Conservation (phyloP, 2,888 invertebrate genomes). For the Clunio marinus region DNA sequence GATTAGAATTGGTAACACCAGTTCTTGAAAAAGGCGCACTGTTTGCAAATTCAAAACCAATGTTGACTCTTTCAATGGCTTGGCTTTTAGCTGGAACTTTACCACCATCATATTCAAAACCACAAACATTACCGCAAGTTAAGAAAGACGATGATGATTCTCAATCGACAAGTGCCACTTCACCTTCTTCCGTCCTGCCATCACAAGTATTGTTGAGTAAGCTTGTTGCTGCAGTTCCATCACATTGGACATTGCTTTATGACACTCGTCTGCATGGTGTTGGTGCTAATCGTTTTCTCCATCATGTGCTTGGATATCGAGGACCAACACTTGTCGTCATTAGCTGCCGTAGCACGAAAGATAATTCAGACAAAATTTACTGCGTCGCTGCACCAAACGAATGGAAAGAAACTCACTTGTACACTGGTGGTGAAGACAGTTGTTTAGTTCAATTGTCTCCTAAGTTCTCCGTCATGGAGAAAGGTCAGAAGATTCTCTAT, state of each 20-base stretch:
- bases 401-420: slow-evolving; percentile 81
- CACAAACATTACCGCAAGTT: slow-evolving; percentile 47
- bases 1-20: slow-evolving; percentile 71
- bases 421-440: slow-evolving; percentile 78
- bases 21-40: slow-evolving; percentile 60
- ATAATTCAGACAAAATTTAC: slow-evolving; percentile 58
- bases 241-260: slow-evolving; percentile 83
- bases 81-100: slow-evolving; percentile 67
- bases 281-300: slow-evolving; percentile 82
- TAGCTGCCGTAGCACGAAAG: slow-evolving; percentile 50
- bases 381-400: slow-evolving; percentile 73
- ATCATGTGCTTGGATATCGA: slow-evolving; percentile 68
- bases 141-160: slow-evolving; percentile 44
- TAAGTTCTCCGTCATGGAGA: slow-evolving; percentile 59
- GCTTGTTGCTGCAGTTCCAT: slow-evolving; percentile 63
- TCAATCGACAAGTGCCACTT: slow-evolving; percentile 42
- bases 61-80: slow-evolving; percentile 62
- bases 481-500: slow-evolving; percentile 73
- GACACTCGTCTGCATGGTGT: slow-evolving; percentile 78
- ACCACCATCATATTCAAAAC: slow-evolving; percentile 57
- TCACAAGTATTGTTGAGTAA: slow-evolving; percentile 60
- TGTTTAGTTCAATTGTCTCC: slow-evolving; percentile 72
- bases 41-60: slow-evolving; percentile 49
- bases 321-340: slow-evolving; percentile 63
- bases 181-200: slow-evolving; percentile 42